Evolutionary conservation across 2,113 vertebrate genomes (phyloP).

Genomic region (Sceloporus tristichus): DNA sequence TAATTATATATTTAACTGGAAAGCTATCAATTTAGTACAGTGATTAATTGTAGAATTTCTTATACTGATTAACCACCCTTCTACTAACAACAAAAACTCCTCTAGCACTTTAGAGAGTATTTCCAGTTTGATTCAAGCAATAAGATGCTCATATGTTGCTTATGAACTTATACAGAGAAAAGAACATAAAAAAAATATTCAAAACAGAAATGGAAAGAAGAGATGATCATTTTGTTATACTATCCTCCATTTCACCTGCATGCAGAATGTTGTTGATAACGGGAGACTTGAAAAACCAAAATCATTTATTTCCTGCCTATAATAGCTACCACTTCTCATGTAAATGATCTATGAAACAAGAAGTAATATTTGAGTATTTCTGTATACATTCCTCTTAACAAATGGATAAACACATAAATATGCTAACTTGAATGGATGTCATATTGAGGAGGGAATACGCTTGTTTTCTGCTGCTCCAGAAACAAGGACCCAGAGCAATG

Average conservation of each 20-base stretch:
- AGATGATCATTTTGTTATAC: neutral
- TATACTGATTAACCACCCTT: too few relatives aligned
- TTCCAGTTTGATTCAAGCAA: too few relatives aligned
- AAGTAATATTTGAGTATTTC: neutral
- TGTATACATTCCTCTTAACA: neutral
- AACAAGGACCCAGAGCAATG: too few relatives aligned
- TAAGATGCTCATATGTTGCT: neutral
- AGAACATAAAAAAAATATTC: neutral
- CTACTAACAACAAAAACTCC: too few relatives aligned
- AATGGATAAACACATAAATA: neutral
- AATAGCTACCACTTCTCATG: neutral
- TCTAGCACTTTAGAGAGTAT: too few relatives aligned
- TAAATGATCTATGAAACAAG: neutral
- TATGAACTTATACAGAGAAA: neutral
- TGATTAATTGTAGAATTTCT: neutral
- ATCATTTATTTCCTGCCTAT: neutral
- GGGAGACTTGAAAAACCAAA: neutral
- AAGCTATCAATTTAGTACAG: neutral
- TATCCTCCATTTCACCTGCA: slow-evolving; percentile 22
- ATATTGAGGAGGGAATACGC: too few relatives aligned
- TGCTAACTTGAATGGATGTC: too few relatives aligned
- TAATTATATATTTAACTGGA: neutral
- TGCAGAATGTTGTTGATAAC: neutral
- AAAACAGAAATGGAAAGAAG: neutral
- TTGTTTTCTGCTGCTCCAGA: too few relatives aligned